These are phyloP conservation scores for Heliconius erato DNA, from an alignment of 2,888 invertebrate species.

Conservation along the genomic window DNA sequence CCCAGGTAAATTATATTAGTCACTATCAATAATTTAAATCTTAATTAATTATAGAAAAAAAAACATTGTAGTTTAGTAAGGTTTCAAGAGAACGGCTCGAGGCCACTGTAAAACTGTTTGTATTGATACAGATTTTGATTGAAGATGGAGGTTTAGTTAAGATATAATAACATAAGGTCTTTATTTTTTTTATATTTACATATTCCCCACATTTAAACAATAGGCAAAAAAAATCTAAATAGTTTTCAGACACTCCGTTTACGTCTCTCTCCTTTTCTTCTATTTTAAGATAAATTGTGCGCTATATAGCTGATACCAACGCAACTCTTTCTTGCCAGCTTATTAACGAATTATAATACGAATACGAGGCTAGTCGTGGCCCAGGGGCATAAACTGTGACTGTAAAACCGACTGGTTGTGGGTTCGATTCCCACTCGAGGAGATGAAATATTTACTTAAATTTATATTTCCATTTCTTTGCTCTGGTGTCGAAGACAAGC, in stretches of 20 bases:
- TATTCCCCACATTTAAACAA: neutral
- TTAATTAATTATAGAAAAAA: neutral
- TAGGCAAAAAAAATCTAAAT: neutral
- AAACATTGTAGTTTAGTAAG: neutral
- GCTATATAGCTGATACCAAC: neutral
- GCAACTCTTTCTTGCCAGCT: too few species aligned
- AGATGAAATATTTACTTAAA: too few species aligned
- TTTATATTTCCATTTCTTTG: too few species aligned
- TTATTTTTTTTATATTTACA: neutral
- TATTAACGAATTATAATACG: too few species aligned
- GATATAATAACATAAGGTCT: neutral
- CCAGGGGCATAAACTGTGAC: too few species aligned
- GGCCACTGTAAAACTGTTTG: neutral
- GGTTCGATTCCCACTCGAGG: too few species aligned
- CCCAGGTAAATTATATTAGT: slow-evolving; percentile 4
- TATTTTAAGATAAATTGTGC: neutral
- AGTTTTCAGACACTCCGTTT: neutral
- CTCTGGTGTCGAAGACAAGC: too few species aligned
- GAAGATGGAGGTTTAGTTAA: neutral
- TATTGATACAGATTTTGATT: slow-evolving; percentile 4
- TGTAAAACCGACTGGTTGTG: too few species aligned
- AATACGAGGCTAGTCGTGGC: too few species aligned
- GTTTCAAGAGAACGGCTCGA: slow-evolving; percentile 17
- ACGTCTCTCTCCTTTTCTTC: neutral
- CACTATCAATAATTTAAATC: slow-evolving; percentile 8